Evolutionary conservation across 2,797 vertebrate species (phyloP), one percentile per base, ranked within the genome.

Genomic region (Enteromius viviparus): DNA sequence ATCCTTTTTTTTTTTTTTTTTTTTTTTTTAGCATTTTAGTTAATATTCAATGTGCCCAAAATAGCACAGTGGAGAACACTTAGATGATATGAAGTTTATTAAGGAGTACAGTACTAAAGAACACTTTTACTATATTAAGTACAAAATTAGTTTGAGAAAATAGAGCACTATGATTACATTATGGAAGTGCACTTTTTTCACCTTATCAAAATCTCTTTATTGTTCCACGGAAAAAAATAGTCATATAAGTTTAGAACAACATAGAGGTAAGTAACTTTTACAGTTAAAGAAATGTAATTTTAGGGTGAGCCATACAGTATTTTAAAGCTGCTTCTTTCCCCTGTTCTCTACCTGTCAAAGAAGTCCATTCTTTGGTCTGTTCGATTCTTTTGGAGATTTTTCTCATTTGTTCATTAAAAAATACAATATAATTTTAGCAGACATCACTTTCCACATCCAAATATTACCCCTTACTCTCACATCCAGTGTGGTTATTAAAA

Each of bases 331-430:
- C 32, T 72, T 58, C 7, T 76, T n/a, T 58, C 14, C 14, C 17
- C 17, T 32, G 66, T 32, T 47, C 23, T 32, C 23, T 71, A 15
- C 23, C 17, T 60, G 26, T 26, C 58, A 64, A 8, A 32, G 1
- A 78, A 78, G 26, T 47, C 53, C 17, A 32, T 47, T 70, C 1
- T 9, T 62, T 72, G 26, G 4, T 64, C 19, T 69, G n/a, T 42
- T 45, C 45, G 14, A 40, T 75, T 14, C 14, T 29, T 29, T 51
- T 34, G 19, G 26, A 37, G 21, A 49, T 62, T 49, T 8, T 51
- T 34, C n/a, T 55, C n/a, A 34, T 84, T 77, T 78, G 75, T 72
- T 84, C 69, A 76, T 84, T 42, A 53, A 80, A 85, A 81, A 70
- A 23, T 19, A 32, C 53, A 19, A 51, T 70, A 70, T 29, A 71